These are phyloP conservation scores for Nipponia nippon DNA, from an alignment of 2,113 vertebrate species.

Conservation along the genomic window DNA sequence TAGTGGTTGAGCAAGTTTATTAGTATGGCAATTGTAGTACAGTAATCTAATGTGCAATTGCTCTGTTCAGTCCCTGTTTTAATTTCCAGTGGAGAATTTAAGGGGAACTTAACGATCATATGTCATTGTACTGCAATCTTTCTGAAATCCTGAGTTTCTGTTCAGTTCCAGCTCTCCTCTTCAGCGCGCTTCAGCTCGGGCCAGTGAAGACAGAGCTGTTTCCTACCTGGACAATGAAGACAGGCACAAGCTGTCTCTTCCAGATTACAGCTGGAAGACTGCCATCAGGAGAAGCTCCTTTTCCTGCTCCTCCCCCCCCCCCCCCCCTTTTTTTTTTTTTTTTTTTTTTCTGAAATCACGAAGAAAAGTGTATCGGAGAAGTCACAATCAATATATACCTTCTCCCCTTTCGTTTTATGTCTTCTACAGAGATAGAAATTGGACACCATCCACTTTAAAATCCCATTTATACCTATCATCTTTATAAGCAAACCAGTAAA, in stretches of 20 bases:
- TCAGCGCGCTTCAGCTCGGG: fast-evolving
- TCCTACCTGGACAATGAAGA: background rate
- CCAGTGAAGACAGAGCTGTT: background rate
- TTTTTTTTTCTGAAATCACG: no score
- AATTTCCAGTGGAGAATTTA: background rate
- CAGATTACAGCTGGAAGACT: background rate
- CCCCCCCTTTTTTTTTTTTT: background rate
- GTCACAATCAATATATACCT: background rate
- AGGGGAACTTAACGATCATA: background rate
- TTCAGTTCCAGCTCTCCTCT: background rate
- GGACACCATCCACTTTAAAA: background rate
- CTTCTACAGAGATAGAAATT: background rate
- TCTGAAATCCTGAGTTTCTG: background rate
- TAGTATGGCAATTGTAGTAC: background rate
- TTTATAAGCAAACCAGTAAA: background rate
- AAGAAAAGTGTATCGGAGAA: background rate
- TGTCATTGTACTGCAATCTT: background rate
- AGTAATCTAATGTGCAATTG: background rate
- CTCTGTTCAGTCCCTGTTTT: background rate
- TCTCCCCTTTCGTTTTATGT: background rate
- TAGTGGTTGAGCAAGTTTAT: background rate
- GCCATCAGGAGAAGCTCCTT: background rate
- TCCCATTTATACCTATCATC: background rate
- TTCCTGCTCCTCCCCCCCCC: no score
- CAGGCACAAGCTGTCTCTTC: background rate